Base-by-base conservation (phyloP, 2,888 invertebrate genomes). In the Schizotus pectinicornis region DNA sequence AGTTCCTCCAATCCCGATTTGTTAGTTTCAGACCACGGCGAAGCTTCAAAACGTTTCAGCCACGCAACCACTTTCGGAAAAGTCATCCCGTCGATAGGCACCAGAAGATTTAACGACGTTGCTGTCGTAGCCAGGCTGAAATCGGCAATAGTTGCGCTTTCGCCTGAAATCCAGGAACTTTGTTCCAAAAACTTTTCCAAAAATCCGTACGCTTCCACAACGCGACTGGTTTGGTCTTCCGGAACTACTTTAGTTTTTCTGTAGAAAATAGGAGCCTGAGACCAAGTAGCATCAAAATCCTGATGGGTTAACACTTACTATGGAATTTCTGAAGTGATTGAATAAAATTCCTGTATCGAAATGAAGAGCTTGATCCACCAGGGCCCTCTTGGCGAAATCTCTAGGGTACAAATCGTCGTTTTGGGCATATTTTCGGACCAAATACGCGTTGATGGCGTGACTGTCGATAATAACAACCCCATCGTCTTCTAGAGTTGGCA, bases 401-500 rank as follows among this genome's bases (percentile, higher is more conserved):
- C 80, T 81, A 0, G 86, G 83, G 69, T 86, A 86, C 1, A 86
- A 73, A 6, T 73, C 62, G 67, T 84, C 83, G 62, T 79, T 75
- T 48, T 80, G 78, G 0, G 78, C 83, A 67, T 85, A 86, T 69
- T 85, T 84, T 8, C 78, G 76, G 1, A 81, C 80, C 62, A 86
- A 74, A 65, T 83, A 84, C 12, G 77, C 72, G 11, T 76, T 73
- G 34, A 84, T 84, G 0, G 83, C 82, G 63, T 83, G 82, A 57
- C 84, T 84, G 59, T 70, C 78, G 73, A 56, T 80, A 14, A 74
- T 55, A 82, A 80, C 55, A 22, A 22, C 5, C 2, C 81, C 80
- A 56, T 82, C 83, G 65, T 84, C 81, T 7, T 76, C 67, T 32
- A 86, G 75, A n/a, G 83, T 82, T 6, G 87, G 86, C 36, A 86